phyloP scores from a whole-genome alignment of 2,113 vertebrate species.

The Tinamus guttatus region DNA sequence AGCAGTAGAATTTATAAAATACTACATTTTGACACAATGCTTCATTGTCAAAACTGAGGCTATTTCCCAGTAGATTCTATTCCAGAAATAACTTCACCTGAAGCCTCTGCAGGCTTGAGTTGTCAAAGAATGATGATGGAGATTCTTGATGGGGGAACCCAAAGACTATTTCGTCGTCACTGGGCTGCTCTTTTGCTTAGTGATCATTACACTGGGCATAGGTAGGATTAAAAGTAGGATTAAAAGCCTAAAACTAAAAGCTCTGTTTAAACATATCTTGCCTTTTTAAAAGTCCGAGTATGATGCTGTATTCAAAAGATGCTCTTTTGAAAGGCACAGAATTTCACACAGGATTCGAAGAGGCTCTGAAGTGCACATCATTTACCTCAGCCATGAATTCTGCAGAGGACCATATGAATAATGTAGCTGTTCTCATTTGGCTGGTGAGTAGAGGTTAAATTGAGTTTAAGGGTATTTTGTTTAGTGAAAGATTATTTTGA shows the following conservation, averaged over 20 bases:
- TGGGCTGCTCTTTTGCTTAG: neutral
- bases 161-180: neutral
- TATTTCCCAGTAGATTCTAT: neutral
- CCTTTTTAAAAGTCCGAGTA: neutral
- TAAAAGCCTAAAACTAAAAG: neutral
- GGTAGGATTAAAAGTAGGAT: too few species aligned
- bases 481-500: neutral
- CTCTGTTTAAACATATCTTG: neutral
- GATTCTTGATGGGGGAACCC: neutral
- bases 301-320: neutral
- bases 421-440: neutral
- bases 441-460: neutral
- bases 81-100: neutral
- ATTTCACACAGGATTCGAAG: neutral
- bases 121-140: neutral
- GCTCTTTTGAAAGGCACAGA: neutral
- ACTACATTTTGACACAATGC: neutral
- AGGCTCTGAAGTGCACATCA: neutral
- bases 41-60: neutral
- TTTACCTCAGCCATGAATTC: neutral
- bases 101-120: neutral
- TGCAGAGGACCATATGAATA: neutral
- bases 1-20: neutral
- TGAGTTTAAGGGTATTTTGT: neutral
- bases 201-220: fast-evolving